Evolutionary conservation across 2,113 vertebrate genomes (phyloP).

Genomic region (Mastomys coucha): DNA sequence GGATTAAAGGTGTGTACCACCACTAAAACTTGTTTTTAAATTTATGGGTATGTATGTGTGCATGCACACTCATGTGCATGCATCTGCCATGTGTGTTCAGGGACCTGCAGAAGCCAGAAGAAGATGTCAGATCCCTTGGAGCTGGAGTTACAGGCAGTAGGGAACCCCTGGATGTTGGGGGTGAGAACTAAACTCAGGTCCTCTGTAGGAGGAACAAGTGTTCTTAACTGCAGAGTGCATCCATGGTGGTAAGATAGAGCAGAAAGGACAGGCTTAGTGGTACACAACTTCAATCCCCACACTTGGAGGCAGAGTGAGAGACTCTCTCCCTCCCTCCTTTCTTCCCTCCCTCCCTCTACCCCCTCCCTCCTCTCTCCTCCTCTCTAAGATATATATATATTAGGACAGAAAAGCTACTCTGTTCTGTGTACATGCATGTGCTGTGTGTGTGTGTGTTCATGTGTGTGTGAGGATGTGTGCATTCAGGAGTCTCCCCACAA

Average conservation of each 20-base stretch:
- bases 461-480: neutral
- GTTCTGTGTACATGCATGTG: too few relatives aligned
- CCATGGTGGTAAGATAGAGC: neutral
- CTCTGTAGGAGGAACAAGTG: neutral
- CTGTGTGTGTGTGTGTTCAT: neutral
- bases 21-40: too few relatives aligned
- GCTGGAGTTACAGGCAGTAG: neutral
- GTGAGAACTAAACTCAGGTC: neutral
- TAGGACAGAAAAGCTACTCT: too few relatives aligned
- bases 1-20: too few relatives aligned
- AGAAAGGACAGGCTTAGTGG: neutral
- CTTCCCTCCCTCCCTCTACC: too few relatives aligned
- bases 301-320: neutral
- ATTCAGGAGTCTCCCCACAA: neutral
- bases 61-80: neutral
- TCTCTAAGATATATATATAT: too few relatives aligned
- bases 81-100: neutral
- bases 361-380: too few relatives aligned
- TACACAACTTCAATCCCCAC: neutral
- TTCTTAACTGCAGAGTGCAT: neutral
- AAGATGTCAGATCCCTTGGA: neutral
- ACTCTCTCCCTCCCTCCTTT: too few relatives aligned
- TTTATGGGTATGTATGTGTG: neutral
- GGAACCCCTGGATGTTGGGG: neutral
- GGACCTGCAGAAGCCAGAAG: neutral